Evolutionary conservation across 2,797 vertebrate genomes (phyloP), one percentile per base, ranked within the genome.

Genomic region (Oreochromis grahami): DNA sequence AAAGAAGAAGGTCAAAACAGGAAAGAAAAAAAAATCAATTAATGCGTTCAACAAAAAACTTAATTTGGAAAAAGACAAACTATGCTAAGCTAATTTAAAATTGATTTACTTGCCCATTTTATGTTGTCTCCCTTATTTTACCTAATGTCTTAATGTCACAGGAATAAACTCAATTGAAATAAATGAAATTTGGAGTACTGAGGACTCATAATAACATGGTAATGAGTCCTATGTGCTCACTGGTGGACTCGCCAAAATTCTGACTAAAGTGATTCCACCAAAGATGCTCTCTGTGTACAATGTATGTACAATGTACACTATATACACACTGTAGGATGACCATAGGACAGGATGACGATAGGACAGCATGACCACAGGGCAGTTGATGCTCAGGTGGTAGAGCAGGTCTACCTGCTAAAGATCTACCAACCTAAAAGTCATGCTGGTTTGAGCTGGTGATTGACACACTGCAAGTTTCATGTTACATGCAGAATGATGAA

Each of bases 31-130:
- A 43, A 43, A 15, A 58, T 32, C 17, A 60, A n/a, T 32, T 36
- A 0, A 0, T 36, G 4, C 58, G 36, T 60, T 60, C 32, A 36
- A 60, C 0, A 36, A 60, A 60, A 60, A 0, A 0, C 58, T 60
- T n/a, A 34, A 60, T n/a, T 36, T 60, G 32, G 17, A 36, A n/a
- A 63, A 63, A 63, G 17, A 36, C 6, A 36, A 63, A 63, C 9
- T 36, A 63, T n/a, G 58, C 58, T 63, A n/a, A 36, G 2, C 58
- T 63, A 63, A 63, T 36, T 36, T 36, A 36, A 36, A 63, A 36
- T 0, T 12, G 58, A 63, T 63, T 2, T 29, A 11, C 41, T 45
- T 45, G 24, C 14, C 65, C 38, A 11, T 70, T 70, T 26, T 3
- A 70, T 17, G 8, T 10, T 45, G 14, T 45, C 65, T 70, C 13